Percentiles rank a stretch among this genome's conserved stretches.
Conservation (phyloP, 2,797 vertebrate species). For the Sebastes itinus region DNA sequence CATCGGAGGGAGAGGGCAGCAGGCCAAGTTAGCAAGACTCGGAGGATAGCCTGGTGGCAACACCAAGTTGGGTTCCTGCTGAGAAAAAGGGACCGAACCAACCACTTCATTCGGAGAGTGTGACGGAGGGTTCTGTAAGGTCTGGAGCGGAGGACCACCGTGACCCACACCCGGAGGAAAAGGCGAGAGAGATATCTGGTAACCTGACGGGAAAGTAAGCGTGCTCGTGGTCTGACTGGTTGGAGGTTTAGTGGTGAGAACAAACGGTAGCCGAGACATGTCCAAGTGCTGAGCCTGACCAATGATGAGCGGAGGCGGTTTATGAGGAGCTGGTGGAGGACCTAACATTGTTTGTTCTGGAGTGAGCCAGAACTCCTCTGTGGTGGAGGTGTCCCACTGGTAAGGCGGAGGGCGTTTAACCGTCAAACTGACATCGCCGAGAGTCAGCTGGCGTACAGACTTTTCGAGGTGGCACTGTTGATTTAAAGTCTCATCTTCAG, state of each 20-base stretch:
- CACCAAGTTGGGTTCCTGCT: constrained; percentile 88
- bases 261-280: constrained; percentile 90
- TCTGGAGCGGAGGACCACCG: constrained; percentile 84
- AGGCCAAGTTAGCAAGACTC: constrained; percentile 89
- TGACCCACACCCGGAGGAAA: constrained; percentile 87
- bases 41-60: constrained; percentile 91
- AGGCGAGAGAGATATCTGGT: constrained; percentile 90
- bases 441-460: constrained; percentile 80
- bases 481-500: constrained; percentile 93
- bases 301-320: constrained; percentile 89
- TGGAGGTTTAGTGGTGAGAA: constrained; percentile 91
- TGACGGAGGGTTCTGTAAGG: constrained; percentile 84
- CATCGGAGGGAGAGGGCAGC: constrained; percentile 96
- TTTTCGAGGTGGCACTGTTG: constrained; percentile 89
- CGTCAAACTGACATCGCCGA: constrained; percentile 76
- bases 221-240: constrained; percentile 86
- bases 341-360: constrained; percentile 90
- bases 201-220: constrained; percentile 89
- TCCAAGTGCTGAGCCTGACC: constrained; percentile 93
- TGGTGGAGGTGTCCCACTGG: constrained; percentile 92
- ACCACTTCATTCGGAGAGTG: constrained; percentile 90
- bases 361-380: constrained; percentile 96
- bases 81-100: constrained; percentile 85
- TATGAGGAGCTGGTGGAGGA: constrained; percentile 87
- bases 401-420: constrained; percentile 95